Evolutionary conservation across 2,113 vertebrate species (phyloP), one percentile per base, ranked within the genome.

Genomic region (Hydropotes inermis): DNA sequence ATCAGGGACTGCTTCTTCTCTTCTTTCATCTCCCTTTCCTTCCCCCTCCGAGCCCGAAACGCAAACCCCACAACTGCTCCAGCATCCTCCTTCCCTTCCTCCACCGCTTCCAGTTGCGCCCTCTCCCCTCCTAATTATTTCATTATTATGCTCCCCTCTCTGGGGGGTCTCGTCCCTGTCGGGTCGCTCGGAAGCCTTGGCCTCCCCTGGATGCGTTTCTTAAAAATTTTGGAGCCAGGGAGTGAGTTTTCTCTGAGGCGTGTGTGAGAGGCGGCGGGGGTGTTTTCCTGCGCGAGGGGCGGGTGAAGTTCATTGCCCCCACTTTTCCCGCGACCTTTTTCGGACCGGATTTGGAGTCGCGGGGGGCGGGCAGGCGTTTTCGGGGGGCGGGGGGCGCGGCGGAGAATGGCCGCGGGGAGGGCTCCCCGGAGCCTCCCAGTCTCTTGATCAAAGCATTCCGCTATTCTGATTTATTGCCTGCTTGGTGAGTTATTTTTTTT

Each of bases 391-490:
- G 95, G 96, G 88, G 96, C 91, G 89, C 94, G 96, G 87, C 86
- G 83, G 95, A 87, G 97, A 87, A 96, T 97, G 98, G 97, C 96
- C 92, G 84, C 96, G 95, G 97, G 95, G 95, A 95, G 97, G 98
- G 98, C 97, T 97, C 98, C 98, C 97, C 97, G 98, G 98, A 97
- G 98, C 98, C 97, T 98, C 98, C 98, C 98, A 97, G 98, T 97
- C 98, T 97, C 98, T 96, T 96, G 98, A 99, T 99, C 99, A 98
- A 99, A 98, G 98, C 98, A 98, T 99, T 99, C 98, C 98, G 98
- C 98, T 98, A 98, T 98, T 97, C 98, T 99, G 98, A 99, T 99
- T 99, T 98, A 98, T 98, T 98, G 98, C 98, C 98, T 98, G 98
- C 98, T 96, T 64, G 98, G 97, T 97, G 98, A 98, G 96, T 98